A percentile compares a stretch with the other conserved stretches of the same genome.
phyloP scores from a whole-genome alignment of 2,888 invertebrate genomes.

The Ernsta delagoae region DNA sequence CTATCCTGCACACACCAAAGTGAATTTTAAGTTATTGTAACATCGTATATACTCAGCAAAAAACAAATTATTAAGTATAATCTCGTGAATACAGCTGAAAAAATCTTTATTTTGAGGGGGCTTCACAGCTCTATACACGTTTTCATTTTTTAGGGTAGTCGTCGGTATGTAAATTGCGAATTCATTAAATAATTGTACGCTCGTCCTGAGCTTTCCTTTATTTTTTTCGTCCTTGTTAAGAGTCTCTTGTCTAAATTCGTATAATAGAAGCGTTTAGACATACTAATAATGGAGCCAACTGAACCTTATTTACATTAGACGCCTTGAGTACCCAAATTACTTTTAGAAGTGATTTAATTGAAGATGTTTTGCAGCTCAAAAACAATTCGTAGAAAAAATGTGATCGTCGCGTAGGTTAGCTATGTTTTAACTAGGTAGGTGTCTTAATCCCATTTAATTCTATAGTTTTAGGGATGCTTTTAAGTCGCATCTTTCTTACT shows the following conservation, averaged over 20 bases:
- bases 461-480: too few relatives aligned
- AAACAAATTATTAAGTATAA: background rate
- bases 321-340: slow-evolving; percentile 16
- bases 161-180: slow-evolving; percentile 80
- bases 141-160: slow-evolving; percentile 57
- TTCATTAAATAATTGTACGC: slow-evolving; percentile 79
- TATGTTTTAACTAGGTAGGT: too few relatives aligned
- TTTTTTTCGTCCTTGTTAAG: slow-evolving; percentile 64
- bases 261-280: slow-evolving; percentile 60
- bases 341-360: slow-evolving; percentile 6
- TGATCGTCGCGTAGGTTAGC: too few relatives aligned
- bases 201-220: slow-evolving; percentile 61
- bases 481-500: too few relatives aligned
- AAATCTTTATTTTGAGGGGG: too few relatives aligned
- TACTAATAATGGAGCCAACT: slow-evolving; percentile 51
- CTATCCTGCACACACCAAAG: background rate
- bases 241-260: slow-evolving; percentile 63
- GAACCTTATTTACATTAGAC: slow-evolving; percentile 39
- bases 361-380: background rate
- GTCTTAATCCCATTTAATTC: too few relatives aligned
- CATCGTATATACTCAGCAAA: background rate
- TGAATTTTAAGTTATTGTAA: too few relatives aligned
- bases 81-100: too few relatives aligned
- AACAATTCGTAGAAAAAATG: background rate
- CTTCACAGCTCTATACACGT: too few relatives aligned